Evolutionary conservation across 2,888 invertebrate species (phyloP).

Genomic region (Nasonia oneida): DNA sequence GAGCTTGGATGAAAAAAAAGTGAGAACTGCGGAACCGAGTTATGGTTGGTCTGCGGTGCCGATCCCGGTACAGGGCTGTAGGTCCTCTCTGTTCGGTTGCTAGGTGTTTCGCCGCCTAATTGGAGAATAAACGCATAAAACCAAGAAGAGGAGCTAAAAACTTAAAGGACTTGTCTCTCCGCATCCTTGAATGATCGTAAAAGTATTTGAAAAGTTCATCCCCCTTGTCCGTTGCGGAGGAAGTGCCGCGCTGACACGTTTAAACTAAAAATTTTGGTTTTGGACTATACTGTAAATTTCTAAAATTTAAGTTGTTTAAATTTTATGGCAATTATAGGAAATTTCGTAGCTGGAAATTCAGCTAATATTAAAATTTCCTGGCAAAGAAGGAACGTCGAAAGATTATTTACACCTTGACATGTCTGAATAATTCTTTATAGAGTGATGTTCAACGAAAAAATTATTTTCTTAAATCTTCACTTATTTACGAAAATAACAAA

Average conservation of each 20-base stretch:
- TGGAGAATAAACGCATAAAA: conserved; percentile 36
- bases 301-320: not conserved
- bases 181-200: conserved; percentile 10
- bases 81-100: not conserved
- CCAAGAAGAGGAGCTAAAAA: not conserved
- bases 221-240: not conserved
- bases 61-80: not conserved
- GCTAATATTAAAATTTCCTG: too few relatives aligned
- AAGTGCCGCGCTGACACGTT: not conserved
- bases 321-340: too few relatives aligned
- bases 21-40: conserved; percentile 12
- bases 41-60: not conserved
- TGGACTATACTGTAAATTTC: not conserved
- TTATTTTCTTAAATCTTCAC: too few relatives aligned
- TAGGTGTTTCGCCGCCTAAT: conserved; percentile 13
- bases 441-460: too few relatives aligned
- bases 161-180: not conserved
- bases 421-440: too few relatives aligned
- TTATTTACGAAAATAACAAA: too few relatives aligned
- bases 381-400: too few relatives aligned
- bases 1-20: conserved; percentile 28
- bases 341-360: too few relatives aligned
- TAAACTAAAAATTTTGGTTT: not conserved
- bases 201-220: not conserved
- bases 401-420: too few relatives aligned